A percentile compares a stretch with the other conserved stretches of the same genome.
These are phyloP conservation scores for Podarcis lilfordi DNA, from an alignment of 2,797 vertebrate genomes.

Conservation along the genomic window DNA sequence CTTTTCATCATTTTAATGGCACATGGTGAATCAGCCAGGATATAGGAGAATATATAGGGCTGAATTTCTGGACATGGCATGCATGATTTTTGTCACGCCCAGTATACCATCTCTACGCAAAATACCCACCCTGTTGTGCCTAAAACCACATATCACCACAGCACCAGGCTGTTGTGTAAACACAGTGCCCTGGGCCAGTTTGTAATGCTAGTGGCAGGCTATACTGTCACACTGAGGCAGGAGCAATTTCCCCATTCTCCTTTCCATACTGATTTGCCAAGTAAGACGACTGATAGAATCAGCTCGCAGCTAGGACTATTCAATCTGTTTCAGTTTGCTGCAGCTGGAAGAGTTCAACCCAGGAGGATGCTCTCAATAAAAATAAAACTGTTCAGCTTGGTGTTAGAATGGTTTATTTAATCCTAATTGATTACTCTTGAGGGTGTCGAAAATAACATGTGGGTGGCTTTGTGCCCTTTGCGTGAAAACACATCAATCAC, in stretches of 20 bases:
- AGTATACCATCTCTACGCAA: too few relatives aligned
- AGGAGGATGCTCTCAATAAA: conserved; percentile 30
- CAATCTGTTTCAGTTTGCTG: background rate
- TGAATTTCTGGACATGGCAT: too few relatives aligned
- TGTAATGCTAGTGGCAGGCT: background rate
- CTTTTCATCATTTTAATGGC: too few relatives aligned
- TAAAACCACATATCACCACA: background rate
- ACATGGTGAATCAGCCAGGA: too few relatives aligned
- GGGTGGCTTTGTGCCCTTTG: conserved; percentile 16
- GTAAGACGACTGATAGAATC: background rate
- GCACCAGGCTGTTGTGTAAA: background rate
- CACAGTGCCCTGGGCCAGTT: background rate
- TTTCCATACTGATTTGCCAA: background rate
- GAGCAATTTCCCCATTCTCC: background rate
- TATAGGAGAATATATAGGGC: too few relatives aligned
- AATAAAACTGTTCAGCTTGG: conserved; percentile 14
- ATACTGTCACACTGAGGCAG: background rate
- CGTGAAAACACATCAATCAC: background rate
- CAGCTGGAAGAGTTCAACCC: conserved; percentile 39
- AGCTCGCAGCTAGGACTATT: background rate
- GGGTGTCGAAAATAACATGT: conserved; percentile 20
- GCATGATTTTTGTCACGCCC: too few relatives aligned
- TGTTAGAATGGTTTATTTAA: conserved; percentile 12
- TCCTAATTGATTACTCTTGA: conserved; percentile 27
- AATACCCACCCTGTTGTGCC: too few relatives aligned